These are phyloP conservation scores for Abrostola triplasia DNA, from an alignment of 2,888 invertebrate species.

Conservation along the genomic window DNA sequence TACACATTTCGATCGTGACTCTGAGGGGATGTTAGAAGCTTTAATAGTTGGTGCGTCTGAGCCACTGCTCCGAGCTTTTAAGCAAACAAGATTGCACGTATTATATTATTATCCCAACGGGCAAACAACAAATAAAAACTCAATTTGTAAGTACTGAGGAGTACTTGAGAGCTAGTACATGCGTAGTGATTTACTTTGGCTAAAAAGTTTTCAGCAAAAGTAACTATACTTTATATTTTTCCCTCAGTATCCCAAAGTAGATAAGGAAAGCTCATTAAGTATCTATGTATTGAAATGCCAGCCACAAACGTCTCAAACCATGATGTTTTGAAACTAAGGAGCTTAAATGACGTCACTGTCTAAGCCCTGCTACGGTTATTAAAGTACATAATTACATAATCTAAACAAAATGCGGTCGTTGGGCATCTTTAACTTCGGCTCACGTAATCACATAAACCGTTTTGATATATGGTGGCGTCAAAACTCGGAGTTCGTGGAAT, in stretches of 20 bases:
- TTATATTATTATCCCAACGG: conserved; percentile 31
- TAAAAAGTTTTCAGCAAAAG: too few relatives aligned
- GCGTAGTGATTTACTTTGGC: neutral
- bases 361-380: neutral
- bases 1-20: conserved; percentile 50
- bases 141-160: neutral
- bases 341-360: too few relatives aligned
- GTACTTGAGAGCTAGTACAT: neutral
- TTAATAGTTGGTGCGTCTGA: conserved; percentile 35
- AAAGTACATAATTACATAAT: conserved; percentile 25
- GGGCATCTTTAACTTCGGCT: conserved; percentile 39
- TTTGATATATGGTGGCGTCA: conserved; percentile 49
- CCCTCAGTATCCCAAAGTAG: too few relatives aligned
- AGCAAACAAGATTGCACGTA: conserved; percentile 30
- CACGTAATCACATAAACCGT: conserved; percentile 65
- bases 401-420: conserved; percentile 28
- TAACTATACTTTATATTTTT: too few relatives aligned
- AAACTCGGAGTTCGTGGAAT: conserved; percentile 63
- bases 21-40: conserved; percentile 38
- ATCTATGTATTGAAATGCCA: too few relatives aligned
- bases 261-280: too few relatives aligned
- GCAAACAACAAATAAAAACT: conserved; percentile 36
- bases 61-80: conserved; percentile 18
- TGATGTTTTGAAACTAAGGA: too few relatives aligned
- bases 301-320: too few relatives aligned